Evolutionary conservation across 2,113 vertebrate genomes (phyloP).

Genomic region (Danionella cerebrum): DNA sequence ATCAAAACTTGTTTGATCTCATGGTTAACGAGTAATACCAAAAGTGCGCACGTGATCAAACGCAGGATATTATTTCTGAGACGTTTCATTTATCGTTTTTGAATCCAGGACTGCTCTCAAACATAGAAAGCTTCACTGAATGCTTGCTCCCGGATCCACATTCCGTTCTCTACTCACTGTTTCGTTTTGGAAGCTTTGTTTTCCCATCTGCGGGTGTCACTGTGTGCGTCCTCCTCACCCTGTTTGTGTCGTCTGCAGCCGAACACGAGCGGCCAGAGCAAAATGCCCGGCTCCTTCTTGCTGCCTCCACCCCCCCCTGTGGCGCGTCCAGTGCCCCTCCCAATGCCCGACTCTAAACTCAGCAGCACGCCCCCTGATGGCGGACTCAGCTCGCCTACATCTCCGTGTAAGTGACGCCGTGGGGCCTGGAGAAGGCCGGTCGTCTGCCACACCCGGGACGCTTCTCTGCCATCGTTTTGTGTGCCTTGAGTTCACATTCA

Average conservation of each 20-base stretch:
- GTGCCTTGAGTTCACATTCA: not conserved
- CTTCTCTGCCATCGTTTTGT: not conserved
- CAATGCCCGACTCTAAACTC: conserved; percentile 96
- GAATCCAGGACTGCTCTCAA: too few species aligned
- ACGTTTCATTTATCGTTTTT: too few species aligned
- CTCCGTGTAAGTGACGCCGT: conserved; percentile 88
- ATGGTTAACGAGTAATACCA: too few species aligned
- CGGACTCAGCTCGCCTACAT: conserved; percentile 86
- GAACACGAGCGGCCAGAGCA: conserved; percentile 93
- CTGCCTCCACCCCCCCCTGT: conserved; percentile 92
- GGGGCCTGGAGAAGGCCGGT: conserved; percentile 6
- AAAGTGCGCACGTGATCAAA: too few species aligned
- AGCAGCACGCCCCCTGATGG: conserved; percentile 91
- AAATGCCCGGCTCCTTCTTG: conserved; percentile 95
- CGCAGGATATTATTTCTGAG: too few species aligned
- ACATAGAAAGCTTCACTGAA: too few species aligned
- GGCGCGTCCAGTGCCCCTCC: conserved; percentile 96
- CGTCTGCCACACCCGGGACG: conserved; percentile 25
- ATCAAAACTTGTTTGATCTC: too few species aligned
- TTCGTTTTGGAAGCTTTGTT: too few species aligned
- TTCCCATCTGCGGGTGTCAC: conserved; percentile 55
- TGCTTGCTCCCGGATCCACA: too few species aligned
- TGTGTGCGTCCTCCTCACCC: conserved; percentile 78
- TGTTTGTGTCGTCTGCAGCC: conserved; percentile 96
- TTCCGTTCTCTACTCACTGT: too few species aligned